phyloP scores from a whole-genome alignment of 1,140 invertebrate species.

The Heliconius eleuchia region DNA sequence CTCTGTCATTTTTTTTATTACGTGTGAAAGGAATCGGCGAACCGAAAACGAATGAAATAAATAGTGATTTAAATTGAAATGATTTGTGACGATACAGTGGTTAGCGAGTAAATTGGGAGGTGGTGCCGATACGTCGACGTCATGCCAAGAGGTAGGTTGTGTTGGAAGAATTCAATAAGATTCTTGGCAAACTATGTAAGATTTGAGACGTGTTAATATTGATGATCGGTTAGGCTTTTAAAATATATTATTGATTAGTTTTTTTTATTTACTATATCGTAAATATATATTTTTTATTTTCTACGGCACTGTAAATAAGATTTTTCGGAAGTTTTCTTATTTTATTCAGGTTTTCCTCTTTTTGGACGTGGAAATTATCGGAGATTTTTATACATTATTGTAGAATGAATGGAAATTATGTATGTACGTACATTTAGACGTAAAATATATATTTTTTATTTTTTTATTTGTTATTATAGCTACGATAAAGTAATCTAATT shows the following conservation, averaged over 20 bases:
- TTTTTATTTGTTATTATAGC: too few species aligned
- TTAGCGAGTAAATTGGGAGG: conserved; percentile 63
- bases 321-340: background rate
- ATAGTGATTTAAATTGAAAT: conserved; percentile 62
- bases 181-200: conserved; percentile 11
- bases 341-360: too few species aligned
- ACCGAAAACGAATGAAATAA: conserved; percentile 48
- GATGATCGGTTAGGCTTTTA: background rate
- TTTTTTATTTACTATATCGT: too few species aligned
- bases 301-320: background rate
- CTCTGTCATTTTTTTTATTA: conserved; percentile 20
- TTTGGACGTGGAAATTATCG: too few species aligned
- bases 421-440: too few species aligned
- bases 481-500: too few species aligned
- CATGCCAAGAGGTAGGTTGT: conserved; percentile 67
- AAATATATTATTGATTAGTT: too few species aligned
- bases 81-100: conserved; percentile 70
- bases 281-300: background rate
- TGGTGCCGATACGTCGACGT: conserved; percentile 57
- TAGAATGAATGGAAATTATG: too few species aligned
- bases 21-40: conserved; percentile 23
- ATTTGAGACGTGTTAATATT: background rate
- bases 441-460: too few species aligned
- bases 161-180: conserved; percentile 29
- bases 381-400: too few species aligned